Base-by-base conservation (phyloP, 2,797 vertebrate genomes). In the Crenuchus spilurus region DNA sequence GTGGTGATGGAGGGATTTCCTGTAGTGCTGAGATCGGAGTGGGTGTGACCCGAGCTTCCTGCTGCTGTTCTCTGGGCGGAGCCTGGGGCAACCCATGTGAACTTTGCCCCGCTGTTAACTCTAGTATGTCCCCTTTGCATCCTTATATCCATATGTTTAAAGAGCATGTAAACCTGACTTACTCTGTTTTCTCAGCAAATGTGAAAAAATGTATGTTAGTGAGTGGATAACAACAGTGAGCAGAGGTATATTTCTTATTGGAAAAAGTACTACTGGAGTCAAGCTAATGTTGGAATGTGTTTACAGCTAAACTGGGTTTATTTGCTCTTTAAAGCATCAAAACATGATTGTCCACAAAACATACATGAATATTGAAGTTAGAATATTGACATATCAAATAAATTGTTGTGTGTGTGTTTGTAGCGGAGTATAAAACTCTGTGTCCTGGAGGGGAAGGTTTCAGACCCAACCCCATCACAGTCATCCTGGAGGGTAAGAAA, bases 21-120 rank as follows among this genome's bases (percentile, higher is more conserved):
- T 99, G 96, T 88, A 95, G 92, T 0, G 94, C 91, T 0, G 96
- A 98, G 87, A 94, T 98, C 0, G 97, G 97, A 1, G 94, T 95
- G 2, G 94, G 94, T 0, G 94, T 99, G 84, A 94, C 94, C 14
- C 80, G 95, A 0, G 96, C 95, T 0, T 98, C 96, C 61, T 99
- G 96, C 82, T 98, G 96, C 86, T 99, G 96, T 83, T 98, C 96
- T 0, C 84, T 94, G 76, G 95, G 95, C 55, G 89, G 87, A 13
- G 96, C 96, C 0, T 99, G 96, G 97, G 97, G 96, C 39, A 96
- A 94, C 79, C 96, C 96, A 41, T 98, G 97, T 3, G 96, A 99
- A 91, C 91, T 94, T 0, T 99, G 96, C 70, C 96, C 96, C 0
- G 74, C 84, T 0, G 83, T 91, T 83, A 97, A 97, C 87, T 95